Percentiles rank a stretch among this genome's conserved stretches.
These are phyloP conservation scores for Spinus pinus DNA, from an alignment of 2,797 vertebrate species.

Conservation along the genomic window DNA sequence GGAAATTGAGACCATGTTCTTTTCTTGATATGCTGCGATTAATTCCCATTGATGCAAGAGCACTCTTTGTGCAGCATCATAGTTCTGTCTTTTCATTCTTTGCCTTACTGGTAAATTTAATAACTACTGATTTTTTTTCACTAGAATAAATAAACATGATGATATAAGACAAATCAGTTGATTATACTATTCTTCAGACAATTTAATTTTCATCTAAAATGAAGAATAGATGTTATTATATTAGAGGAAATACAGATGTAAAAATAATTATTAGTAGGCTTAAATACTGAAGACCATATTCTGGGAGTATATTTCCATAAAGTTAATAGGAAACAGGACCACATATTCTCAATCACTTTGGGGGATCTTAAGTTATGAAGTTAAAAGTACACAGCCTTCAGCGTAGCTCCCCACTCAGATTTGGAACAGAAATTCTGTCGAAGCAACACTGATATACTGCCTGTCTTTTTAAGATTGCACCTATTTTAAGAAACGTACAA, in stretches of 20 bases:
- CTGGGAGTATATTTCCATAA: neutral
- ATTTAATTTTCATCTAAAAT: constrained; percentile 32
- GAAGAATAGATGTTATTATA: neutral
- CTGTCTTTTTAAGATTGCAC: neutral
- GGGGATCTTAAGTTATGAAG: neutral
- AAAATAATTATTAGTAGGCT: neutral
- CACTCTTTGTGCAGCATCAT: neutral
- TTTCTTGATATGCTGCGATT: neutral
- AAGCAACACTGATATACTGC: neutral
- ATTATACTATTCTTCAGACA: constrained; percentile 4
- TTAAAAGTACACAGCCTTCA: neutral
- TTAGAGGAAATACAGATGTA: neutral
- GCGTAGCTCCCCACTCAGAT: neutral
- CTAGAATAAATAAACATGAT: neutral
- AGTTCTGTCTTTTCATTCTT: neutral
- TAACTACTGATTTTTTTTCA: constrained; percentile 39
- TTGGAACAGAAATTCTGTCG: neutral
- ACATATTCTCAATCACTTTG: neutral
- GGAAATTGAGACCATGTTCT: neutral
- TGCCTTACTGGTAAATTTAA: neutral
- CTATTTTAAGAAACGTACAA: neutral
- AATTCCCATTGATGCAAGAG: neutral
- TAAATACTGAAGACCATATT: neutral
- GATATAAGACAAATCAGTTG: constrained; percentile 5
- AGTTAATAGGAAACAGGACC: neutral